Base-by-base conservation (phyloP, 2,888 invertebrate species). In the Acanthosepion esculentum region DNA sequence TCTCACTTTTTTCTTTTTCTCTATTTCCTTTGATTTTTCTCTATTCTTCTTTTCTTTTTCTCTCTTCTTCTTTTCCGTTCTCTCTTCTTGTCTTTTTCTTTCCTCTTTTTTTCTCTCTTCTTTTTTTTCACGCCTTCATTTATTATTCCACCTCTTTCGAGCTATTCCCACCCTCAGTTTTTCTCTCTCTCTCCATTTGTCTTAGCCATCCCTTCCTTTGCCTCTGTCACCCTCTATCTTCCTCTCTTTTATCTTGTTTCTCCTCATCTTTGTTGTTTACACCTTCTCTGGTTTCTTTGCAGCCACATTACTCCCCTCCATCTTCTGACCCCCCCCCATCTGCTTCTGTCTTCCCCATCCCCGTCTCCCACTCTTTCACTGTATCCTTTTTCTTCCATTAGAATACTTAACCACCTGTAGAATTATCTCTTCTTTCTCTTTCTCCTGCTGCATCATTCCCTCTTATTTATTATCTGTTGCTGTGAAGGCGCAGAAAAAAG, bases 291-390 rank as follows among this genome's bases (percentile, higher is more conserved):
- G 18, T 78, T 78, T 78, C 78, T 78, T n/a, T 78, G 78, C 8
- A 64, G 8, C 64, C 64, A 23, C 8, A 64, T 26, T 29, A 23
- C 7, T 64, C 64, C 1, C 29, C 26, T 26, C 8, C 78, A 15
- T 33, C 78, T n/a, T 15, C n/a, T 15, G 5, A n/a, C 78, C 18
- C 0, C 15, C 23, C 10, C 78, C 15, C 5, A 0, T 15, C n/a
- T 15, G n/a, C 0, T n/a, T 78, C n/a, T 15, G 10, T 18, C 4
- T 10, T 10, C n/a, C 0, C n/a, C n/a, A n/a, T n/a, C n/a, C n/a
- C 78, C 15, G 6, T n/a, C 78, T 8, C 78, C 4, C 78, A 8
- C 78, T n/a, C 78, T n/a, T 18, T 10, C 78, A 7, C 78, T n/a
- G 8, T n/a, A 29, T n/a, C 78, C 8, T 8, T n/a, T 78, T n/a